Evolutionary conservation across 2,113 vertebrate genomes (phyloP).

Genomic region (Murina feae): DNA sequence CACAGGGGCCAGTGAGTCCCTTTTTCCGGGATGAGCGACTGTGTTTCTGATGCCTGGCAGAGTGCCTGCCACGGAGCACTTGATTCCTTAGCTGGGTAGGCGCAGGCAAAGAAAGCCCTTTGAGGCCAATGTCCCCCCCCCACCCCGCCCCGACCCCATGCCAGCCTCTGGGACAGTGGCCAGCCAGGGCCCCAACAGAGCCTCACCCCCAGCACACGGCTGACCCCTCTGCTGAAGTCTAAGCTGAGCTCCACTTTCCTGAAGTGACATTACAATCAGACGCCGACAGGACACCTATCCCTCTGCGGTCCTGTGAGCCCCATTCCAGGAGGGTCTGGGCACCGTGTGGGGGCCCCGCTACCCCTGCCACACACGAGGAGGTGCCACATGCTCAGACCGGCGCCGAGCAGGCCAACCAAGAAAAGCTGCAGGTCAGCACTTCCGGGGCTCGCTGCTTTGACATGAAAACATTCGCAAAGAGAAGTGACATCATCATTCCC

Average conservation of each 20-base stretch:
- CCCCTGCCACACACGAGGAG: accelerated
- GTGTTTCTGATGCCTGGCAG: background rate
- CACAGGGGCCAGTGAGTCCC: background rate
- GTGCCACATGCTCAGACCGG: background rate
- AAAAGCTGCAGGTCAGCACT: conserved; percentile 18
- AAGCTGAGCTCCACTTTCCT: background rate
- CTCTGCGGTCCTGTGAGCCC: background rate
- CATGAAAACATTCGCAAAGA: conserved; percentile 29
- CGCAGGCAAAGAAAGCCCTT: background rate
- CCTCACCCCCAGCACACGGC: accelerated
- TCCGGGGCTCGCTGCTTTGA: background rate
- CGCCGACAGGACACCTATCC: background rate
- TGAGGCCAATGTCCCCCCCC: background rate
- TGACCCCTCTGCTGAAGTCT: background rate
- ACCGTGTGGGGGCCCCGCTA: background rate
- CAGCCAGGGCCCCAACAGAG: background rate
- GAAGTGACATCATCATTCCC: background rate
- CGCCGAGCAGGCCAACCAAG: background rate
- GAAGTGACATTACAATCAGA: background rate
- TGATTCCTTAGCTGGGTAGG: background rate
- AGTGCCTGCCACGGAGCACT: background rate
- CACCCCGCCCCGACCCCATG: accelerated
- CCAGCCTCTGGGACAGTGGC: background rate
- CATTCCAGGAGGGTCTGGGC: background rate
- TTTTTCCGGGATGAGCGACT: background rate